These are phyloP conservation scores for Psittacula cyanocephala DNA, from an alignment of 2,113 vertebrate species.

Conservation along the genomic window DNA sequence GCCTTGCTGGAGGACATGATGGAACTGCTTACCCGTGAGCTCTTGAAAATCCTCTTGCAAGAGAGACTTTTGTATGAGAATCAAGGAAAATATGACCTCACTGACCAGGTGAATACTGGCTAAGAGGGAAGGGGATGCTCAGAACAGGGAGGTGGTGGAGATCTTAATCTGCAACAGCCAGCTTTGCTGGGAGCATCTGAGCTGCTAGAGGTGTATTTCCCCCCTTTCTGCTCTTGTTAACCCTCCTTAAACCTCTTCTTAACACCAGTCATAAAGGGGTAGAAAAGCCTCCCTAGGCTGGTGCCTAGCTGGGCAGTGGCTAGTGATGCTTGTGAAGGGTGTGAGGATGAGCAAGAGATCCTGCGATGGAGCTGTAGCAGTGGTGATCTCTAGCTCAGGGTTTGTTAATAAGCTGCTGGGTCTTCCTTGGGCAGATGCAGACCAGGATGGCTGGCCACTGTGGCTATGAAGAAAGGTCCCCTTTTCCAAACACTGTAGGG, in stretches of 20 bases:
- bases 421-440: neutral
- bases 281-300: neutral
- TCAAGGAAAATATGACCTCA: conserved; percentile 28
- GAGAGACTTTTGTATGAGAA: conserved; percentile 69
- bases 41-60: conserved; percentile 73
- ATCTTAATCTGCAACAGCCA: neutral
- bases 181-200: neutral
- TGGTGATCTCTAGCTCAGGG: neutral
- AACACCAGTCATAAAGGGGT: neutral
- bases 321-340: neutral
- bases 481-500: neutral
- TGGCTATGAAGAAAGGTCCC: neutral
- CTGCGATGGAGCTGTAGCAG: neutral
- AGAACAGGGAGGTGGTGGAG: neutral
- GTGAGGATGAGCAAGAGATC: neutral
- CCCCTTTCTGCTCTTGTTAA: neutral
- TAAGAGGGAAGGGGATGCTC: neutral
- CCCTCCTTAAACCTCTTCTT: neutral
- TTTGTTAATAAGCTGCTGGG: neutral
- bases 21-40: conserved; percentile 73
- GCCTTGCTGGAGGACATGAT: conserved; percentile 64
- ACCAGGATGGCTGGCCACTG: neutral
- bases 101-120: conserved; percentile 74
- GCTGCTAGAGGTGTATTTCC: neutral
- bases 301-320: neutral